Conservation (phyloP, 2,113 vertebrate genomes). For the Nibea coibor region DNA sequence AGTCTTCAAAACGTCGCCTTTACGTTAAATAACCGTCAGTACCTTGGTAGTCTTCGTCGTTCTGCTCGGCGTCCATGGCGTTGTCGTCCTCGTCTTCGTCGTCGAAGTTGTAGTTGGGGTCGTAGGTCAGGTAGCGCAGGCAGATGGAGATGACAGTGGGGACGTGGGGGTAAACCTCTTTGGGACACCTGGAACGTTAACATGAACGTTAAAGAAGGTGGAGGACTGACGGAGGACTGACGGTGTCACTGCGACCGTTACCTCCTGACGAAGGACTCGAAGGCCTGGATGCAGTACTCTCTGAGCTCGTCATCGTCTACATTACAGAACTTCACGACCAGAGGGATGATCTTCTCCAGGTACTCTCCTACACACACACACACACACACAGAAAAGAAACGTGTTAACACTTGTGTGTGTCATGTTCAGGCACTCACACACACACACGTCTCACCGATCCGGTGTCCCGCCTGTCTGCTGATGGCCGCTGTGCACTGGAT, state of each 20-base stretch:
- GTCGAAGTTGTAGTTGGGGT: conserved; percentile 99
- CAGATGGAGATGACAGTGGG: conserved; percentile 98
- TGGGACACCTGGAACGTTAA: conserved; percentile 89
- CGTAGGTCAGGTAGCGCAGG: conserved; percentile 98
- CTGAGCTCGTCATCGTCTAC: conserved; percentile 96
- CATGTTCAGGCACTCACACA: conserved; percentile 90
- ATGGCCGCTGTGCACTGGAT: conserved; percentile 99
- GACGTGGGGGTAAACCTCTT: conserved; percentile 98
- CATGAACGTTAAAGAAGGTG: not conserved
- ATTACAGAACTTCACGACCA: conserved; percentile 99
- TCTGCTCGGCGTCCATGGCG: conserved; percentile 97
- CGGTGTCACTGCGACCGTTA: conserved; percentile 38
- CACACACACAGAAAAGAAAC: too few relatives aligned
- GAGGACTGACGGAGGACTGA: fast-evolving
- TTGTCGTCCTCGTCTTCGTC: conserved; percentile 99
- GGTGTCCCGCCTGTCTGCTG: conserved; percentile 97
- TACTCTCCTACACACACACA: conserved; percentile 89
- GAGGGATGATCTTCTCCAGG: conserved; percentile 98
- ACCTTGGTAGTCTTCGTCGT: conserved; percentile 99
- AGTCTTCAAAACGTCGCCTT: too few relatives aligned
- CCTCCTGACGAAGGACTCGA: conserved; percentile 98
- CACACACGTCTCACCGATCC: conserved; percentile 90
- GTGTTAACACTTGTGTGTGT: too few relatives aligned
- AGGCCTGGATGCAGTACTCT: conserved; percentile 99
- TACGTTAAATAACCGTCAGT: not conserved